These are phyloP conservation scores for Cryptotermes secundus DNA, from an alignment of 1,140 invertebrate genomes.

Conservation along the genomic window DNA sequence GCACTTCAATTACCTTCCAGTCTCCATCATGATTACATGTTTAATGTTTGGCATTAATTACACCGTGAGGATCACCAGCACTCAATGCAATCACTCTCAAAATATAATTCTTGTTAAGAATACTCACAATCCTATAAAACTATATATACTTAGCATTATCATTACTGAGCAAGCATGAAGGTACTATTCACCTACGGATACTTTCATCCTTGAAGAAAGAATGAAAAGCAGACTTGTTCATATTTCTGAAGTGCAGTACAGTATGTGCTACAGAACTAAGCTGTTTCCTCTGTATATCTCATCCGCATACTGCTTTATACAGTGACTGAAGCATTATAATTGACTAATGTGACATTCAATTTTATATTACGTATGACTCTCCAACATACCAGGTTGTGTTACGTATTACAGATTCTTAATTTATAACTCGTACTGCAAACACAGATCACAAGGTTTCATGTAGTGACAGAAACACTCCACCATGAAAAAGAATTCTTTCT, in stretches of 20 bases:
- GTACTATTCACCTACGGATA: background rate
- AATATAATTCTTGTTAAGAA: background rate
- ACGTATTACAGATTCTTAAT: too few species aligned
- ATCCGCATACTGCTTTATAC: background rate
- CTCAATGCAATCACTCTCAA: background rate
- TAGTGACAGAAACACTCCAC: too few species aligned
- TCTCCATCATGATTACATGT: background rate
- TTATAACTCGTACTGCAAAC: too few species aligned
- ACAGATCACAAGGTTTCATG: too few species aligned
- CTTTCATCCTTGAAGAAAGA: background rate
- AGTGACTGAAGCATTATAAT: background rate
- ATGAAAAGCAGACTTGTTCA: background rate
- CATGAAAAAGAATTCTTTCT: too few species aligned
- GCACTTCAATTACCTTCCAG: background rate
- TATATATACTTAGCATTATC: background rate
- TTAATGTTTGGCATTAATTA: background rate
- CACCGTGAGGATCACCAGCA: background rate
- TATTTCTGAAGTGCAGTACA: too few species aligned
- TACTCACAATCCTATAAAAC: background rate
- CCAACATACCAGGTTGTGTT: too few species aligned
- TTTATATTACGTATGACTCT: background rate
- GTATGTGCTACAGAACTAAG: too few species aligned
- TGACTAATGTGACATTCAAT: background rate
- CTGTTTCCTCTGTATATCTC: background rate
- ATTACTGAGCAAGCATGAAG: slow-evolving; percentile 5